These are phyloP conservation scores for Rambutsinella grinnellia DNA, from an alignment of 2,888 invertebrate genomes.

Conservation along the genomic window DNA sequence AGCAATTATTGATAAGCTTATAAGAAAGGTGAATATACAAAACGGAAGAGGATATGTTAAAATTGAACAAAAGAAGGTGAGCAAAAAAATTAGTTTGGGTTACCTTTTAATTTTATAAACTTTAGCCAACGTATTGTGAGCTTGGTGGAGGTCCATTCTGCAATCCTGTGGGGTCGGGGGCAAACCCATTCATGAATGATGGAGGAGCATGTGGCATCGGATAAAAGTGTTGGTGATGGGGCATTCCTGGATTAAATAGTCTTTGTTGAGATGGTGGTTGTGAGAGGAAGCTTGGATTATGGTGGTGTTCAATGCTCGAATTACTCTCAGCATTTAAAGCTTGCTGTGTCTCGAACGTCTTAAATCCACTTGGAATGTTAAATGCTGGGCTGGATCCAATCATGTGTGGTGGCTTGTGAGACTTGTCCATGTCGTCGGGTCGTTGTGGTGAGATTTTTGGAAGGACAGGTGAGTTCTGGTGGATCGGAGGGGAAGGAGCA, in stretches of 20 bases:
- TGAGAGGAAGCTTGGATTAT: conserved; percentile 18
- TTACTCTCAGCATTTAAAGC: conserved; percentile 54
- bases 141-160: conserved; percentile 43
- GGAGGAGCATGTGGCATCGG: conserved; percentile 48
- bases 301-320: conserved; percentile 36
- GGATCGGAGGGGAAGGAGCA: conserved; percentile 44
- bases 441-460: conserved; percentile 47
- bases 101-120: not conserved
- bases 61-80: not conserved
- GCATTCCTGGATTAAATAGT: conserved; percentile 38
- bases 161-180: conserved; percentile 40
- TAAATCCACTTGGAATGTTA: conserved; percentile 52
- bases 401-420: conserved; percentile 35
- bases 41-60: too few relatives aligned
- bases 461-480: conserved; percentile 45
- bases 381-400: conserved; percentile 47
- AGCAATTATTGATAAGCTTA: too few relatives aligned
- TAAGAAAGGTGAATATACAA: too few relatives aligned
- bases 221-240: conserved; percentile 37
- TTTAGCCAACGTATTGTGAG: conserved; percentile 50
- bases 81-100: not conserved
- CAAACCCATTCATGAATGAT: conserved; percentile 58
- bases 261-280: conserved; percentile 35
- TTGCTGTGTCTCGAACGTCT: conserved; percentile 42
- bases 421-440: conserved; percentile 27